phyloP scores from a whole-genome alignment of 1,140 invertebrate genomes.

The Eumaeus atala region DNA sequence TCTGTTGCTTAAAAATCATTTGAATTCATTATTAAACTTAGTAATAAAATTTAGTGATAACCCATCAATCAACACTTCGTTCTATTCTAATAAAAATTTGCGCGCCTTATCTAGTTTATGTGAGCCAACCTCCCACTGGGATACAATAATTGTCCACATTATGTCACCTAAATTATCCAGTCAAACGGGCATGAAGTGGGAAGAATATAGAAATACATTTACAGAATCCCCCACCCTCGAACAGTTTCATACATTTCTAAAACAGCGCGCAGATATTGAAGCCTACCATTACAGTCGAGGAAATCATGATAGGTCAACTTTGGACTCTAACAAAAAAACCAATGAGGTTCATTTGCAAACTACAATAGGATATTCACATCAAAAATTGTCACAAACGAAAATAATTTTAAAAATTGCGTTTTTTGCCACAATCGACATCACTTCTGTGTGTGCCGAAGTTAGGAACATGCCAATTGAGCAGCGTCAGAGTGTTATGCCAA shows the following conservation, averaged over 20 bases:
- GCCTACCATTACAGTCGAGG: too few relatives aligned
- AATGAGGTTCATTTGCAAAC: background rate
- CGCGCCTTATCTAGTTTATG: conserved; percentile 20
- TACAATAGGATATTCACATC: background rate
- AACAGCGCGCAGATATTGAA: too few relatives aligned
- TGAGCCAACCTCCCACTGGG: conserved; percentile 18
- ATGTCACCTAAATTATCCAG: background rate
- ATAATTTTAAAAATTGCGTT: conserved; percentile 6
- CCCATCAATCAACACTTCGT: conserved; percentile 1
- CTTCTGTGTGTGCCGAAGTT: background rate
- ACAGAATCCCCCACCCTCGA: too few relatives aligned
- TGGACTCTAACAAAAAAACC: background rate
- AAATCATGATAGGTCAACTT: conserved; percentile 8
- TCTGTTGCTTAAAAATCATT: conserved; percentile 18
- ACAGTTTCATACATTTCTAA: too few relatives aligned
- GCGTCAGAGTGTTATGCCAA: background rate
- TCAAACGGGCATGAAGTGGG: conserved; percentile 4
- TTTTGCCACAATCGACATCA: background rate
- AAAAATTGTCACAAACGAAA: background rate
- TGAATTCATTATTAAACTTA: conserved; percentile 16
- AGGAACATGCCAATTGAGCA: background rate
- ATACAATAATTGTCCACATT: conserved; percentile 8
- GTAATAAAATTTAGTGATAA: conserved; percentile 1
- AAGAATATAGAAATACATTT: too few relatives aligned
- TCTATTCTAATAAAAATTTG: conserved; percentile 20